Evolutionary conservation across 2,113 vertebrate species (phyloP), one percentile per base, ranked within the genome.

Genomic region (Glaucomys volans): DNA sequence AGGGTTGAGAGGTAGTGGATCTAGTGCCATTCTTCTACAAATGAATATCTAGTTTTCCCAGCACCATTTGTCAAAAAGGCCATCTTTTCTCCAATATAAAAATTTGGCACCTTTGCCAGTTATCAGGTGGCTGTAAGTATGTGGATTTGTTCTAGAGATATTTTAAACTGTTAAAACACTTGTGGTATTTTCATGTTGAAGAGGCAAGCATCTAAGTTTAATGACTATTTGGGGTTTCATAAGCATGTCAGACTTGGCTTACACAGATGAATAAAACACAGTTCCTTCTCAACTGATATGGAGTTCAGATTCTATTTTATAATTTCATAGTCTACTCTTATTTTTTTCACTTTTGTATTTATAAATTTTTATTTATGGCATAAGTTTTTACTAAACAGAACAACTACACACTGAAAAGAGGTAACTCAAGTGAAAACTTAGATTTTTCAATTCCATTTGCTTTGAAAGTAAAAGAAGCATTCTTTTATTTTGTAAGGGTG

Each of bases 171-270:
- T 88, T 44, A 94, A 93, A 94, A 94, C 35, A 83, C 69, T 74
- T 92, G 90, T 86, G 96, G 7, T 64, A 67, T 90, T 93, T 88
- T 93, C 59, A 18, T 62, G 50, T 81, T 97, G 22, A 92, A 97
- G 77, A 91, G 77, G 20, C 16, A 71, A 82, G 30, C 32, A 54
- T 32, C 44, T 95, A 74, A 92, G 20, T 88, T 81, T 50, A 64
- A 47, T 4, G 17, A 26, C 10, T 64, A 40, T 74, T 84, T 93
- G 26, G 35, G 10, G 40, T 88, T 95, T 95, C 75, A 91, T 83
- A 71, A 59, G 84, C 14, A 17, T 77, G 64, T 67, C 40, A 89
- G 28, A 75, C 14, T 47, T 91, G 4, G 44, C 30, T 95, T 71
- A 82, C 30, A 74, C 81, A 72, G 14, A 35, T 76, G 52, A 80